A percentile compares a stretch with the other conserved stretches of the same genome.
Evolutionary conservation across 1,140 invertebrate species (phyloP).

Genomic region (Neodiprion pinetum): DNA sequence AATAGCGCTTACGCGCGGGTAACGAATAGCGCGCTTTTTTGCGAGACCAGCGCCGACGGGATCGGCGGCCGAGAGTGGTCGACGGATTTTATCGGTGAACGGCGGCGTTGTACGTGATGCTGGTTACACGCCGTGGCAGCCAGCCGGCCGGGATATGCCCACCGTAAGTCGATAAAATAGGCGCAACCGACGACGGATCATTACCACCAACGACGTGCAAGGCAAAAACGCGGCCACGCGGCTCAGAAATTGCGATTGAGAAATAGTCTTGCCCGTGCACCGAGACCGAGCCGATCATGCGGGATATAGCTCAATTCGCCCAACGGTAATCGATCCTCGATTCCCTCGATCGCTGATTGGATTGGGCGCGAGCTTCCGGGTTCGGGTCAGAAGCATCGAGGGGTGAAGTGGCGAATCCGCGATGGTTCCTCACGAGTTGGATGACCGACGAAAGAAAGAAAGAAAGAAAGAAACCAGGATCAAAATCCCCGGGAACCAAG

Average conservation of each 20-base stretch:
- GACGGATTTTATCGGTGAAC: not conserved
- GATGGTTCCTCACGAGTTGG: not conserved
- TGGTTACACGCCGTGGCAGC: not conserved
- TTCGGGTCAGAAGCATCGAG: not conserved
- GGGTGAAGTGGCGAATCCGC: not conserved
- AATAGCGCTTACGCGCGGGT: not conserved
- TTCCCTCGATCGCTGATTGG: no score
- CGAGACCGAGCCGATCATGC: no score
- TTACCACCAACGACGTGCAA: slow-evolving; percentile 4
- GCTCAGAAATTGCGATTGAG: not conserved
- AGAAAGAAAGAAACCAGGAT: not conserved
- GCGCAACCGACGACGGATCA: not conserved
- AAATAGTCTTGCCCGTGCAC: no score
- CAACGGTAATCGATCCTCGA: no score
- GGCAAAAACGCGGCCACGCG: slow-evolving; percentile 1
- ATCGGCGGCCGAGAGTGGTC: not conserved
- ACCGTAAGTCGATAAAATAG: no score
- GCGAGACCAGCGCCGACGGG: no score
- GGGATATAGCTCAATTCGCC: no score
- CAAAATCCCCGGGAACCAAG: not conserved
- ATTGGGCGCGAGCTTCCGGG: no score
- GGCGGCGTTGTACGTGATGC: not conserved
- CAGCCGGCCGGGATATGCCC: no score
- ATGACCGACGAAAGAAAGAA: not conserved
- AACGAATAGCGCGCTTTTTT: not conserved